Base-by-base conservation (phyloP, 1,140 invertebrate species). In the Whitmania pigra region DNA sequence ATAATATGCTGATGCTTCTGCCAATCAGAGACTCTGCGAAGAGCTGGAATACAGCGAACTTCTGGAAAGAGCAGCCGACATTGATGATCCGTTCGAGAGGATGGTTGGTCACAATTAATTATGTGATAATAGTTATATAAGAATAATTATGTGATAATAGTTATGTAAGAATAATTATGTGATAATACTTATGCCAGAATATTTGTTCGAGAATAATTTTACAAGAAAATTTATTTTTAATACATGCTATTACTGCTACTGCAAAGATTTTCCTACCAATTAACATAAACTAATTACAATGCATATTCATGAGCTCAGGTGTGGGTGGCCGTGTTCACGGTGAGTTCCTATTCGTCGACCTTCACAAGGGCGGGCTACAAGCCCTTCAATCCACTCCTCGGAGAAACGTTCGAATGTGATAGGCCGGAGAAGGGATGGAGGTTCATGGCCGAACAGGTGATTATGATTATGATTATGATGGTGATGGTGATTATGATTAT, bases 391-490 rank as follows among this genome's bases (percentile, higher is more conserved):
- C 85, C 85, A 5, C 81, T 98, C 11, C 82, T 98, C 49, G 87
- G 87, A 15, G 95, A 98, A 84, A 98, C 95, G 0, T 99, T 86
- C 79, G 97, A 99, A 84, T 98, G 91, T 81, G 95, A 99, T 85
- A 86, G 96, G 27, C 89, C 93, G 71, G 97, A 99, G 84, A 85
- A 94, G 29, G 97, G 97, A 20, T 99, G 96, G 95, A 87, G 89
- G 74, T 87, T 88, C 43, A 85, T 99, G 76, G 89, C 89, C 7
- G 95, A 98, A 84, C 94, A 98, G 86, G 89, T 89, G 22, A 57
- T 40, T 54, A 25, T 71, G 55, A 29, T 27, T 7, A 31, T 43
- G 71, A 36, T 63, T 6, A 17, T 49, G 43, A 49, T 49, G 43
- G 9, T 17, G 15, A 17, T 49, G 43, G 13, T 11, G 9, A 17